Evolutionary conservation across 2,888 invertebrate species (phyloP), one percentile per base, ranked within the genome.

Genomic region (Baccha elongata): DNA sequence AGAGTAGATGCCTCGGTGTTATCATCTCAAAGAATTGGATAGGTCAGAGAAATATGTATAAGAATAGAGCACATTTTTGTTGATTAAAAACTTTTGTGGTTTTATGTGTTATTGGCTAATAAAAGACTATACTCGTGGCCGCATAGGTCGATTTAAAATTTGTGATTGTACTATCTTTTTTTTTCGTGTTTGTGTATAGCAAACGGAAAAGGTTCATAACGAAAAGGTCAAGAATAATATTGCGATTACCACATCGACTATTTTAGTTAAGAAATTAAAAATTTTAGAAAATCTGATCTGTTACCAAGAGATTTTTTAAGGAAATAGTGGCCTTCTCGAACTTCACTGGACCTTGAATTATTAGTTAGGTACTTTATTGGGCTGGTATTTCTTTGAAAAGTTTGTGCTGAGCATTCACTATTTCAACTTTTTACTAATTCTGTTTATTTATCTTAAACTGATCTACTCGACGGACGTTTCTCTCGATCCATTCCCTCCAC

Each of bases 31-130:
- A 53, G 32, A 53, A 53, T 35, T 19, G 19, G 53, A 37, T 53
- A 53, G 53, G 21, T 37, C 53, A 21, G 35, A 35, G 19, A 53
- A n/a, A 13, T 21, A 21, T 53, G 53, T 76, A 46, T 64, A 37
- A 55, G 37, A 40, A 10, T 26, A 53, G 17, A 52, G 26, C 52
- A 37, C 1, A 58, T 10, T 35, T 35, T 3, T 5, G 11, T 53
- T 21, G n/a, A n/a, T n/a, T n/a, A n/a, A n/a, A 23, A 23, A 5
- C 3, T 23, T 23, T 5, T 5, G 5, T 23, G 23, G 23, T 23
- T 23, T 4, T 19, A 13, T 13, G 21, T 17, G 1, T 10, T 13
- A 60, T 42, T 60, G 60, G 8, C 8, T 26, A 23, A n/a, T 60
- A 6, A 60, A 26, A 50, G 8, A 50, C n/a, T n/a, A 58, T 10